Evolutionary conservation across 2,113 vertebrate species (phyloP).

Genomic region (Laticauda laticaudata): DNA sequence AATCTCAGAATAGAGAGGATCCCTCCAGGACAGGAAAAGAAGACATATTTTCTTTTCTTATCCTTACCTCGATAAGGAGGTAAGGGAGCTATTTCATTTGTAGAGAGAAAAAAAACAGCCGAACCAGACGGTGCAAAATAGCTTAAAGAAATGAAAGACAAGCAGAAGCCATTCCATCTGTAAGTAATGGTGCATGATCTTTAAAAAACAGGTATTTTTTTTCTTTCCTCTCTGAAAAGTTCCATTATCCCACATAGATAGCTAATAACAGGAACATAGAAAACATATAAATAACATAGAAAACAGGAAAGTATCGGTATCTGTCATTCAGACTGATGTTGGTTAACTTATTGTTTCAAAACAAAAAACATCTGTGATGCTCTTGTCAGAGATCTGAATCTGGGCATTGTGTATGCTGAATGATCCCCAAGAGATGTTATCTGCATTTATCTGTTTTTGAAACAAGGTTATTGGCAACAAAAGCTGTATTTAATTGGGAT

Average conservation of each 20-base stretch:
- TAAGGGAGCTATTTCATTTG: conserved; percentile 71
- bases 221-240: neutral
- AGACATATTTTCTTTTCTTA: conserved; percentile 19
- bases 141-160: conserved; percentile 67
- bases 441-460: neutral
- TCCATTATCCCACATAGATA: neutral
- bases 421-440: neutral
- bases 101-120: conserved; percentile 59
- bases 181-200: conserved; percentile 73
- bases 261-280: conserved; percentile 9
- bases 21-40: neutral
- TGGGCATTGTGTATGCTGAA: conserved; percentile 18
- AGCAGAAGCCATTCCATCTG: conserved; percentile 68
- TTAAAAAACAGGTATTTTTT: neutral
- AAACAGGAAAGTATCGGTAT: conserved; percentile 19
- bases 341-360: neutral
- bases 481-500: neutral
- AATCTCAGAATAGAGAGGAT: conserved; percentile 66
- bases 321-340: neutral
- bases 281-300: neutral
- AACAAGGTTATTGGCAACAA: neutral
- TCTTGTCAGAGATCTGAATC: conserved; percentile 20
- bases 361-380: conserved; percentile 6
- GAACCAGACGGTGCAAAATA: conserved; percentile 64
- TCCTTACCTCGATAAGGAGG: conserved; percentile 39